A percentile compares a stretch with the other conserved stretches of the same genome.
Evolutionary conservation across 2,797 vertebrate genomes (phyloP).

Genomic region (Chelonia mydas): DNA sequence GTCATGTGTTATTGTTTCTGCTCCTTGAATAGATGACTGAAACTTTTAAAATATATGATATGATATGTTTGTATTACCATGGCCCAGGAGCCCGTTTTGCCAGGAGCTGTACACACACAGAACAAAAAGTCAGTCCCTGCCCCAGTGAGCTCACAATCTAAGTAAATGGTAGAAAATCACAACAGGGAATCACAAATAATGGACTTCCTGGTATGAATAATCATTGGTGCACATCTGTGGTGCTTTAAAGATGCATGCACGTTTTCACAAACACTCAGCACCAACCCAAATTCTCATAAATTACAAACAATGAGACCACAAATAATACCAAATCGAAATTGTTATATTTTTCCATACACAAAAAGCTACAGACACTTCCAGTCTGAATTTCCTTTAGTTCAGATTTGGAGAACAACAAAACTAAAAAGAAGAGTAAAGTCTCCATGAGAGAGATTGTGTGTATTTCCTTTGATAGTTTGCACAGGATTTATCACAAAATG

Average conservation of each 20-base stretch:
- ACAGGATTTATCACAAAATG: background rate
- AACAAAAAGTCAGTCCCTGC: background rate
- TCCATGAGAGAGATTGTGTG: background rate
- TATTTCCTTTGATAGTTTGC: background rate
- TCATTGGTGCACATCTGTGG: background rate
- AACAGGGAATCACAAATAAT: background rate
- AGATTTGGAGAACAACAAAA: background rate
- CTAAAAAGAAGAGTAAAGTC: background rate
- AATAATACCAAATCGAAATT: background rate
- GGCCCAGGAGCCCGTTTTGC: background rate
- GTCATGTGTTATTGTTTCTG: background rate
- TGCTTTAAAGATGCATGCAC: background rate
- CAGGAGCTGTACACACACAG: background rate
- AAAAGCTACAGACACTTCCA: background rate
- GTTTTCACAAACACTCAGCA: background rate
- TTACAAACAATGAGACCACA: background rate
- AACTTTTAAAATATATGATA: background rate
- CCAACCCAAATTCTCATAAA: background rate
- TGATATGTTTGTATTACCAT: background rate
- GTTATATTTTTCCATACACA: background rate
- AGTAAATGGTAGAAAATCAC: background rate
- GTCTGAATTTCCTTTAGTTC: background rate
- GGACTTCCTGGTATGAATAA: background rate
- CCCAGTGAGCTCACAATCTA: background rate
- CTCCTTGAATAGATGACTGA: background rate